phyloP scores from a whole-genome alignment of 2,797 vertebrate genomes.

The Acanthornis magna region DNA sequence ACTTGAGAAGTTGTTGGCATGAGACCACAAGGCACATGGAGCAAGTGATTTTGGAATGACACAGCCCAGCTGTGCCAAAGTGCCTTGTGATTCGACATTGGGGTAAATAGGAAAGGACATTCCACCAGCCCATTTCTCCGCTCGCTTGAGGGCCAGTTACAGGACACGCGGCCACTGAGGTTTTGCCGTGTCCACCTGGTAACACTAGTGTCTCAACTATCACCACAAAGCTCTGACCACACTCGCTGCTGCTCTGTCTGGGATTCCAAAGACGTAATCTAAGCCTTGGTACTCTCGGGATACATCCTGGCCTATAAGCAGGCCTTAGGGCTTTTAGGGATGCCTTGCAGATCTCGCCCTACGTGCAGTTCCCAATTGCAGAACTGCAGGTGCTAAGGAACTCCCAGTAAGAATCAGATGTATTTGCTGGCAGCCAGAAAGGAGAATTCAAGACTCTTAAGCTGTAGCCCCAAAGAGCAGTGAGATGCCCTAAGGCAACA shows the following conservation, averaged over 20 bases:
- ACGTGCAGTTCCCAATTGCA: not conserved
- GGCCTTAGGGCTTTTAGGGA: not conserved
- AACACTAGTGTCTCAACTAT: not conserved
- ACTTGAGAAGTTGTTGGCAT: not conserved
- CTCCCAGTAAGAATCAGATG: not conserved
- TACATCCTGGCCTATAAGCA: not conserved
- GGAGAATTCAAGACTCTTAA: too few relatives aligned
- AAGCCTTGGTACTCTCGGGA: not conserved
- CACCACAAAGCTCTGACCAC: not conserved
- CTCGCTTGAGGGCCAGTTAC: too few relatives aligned
- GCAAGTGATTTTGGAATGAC: not conserved
- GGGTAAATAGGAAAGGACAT: not conserved
- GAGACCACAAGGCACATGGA: not conserved
- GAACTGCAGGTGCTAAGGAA: not conserved
- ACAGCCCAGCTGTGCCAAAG: too few relatives aligned
- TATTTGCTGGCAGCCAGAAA: not conserved
- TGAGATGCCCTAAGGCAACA: not conserved
- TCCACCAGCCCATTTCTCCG: not conserved
- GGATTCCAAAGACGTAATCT: too few relatives aligned
- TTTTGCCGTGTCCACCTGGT: not conserved
- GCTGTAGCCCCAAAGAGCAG: not conserved
- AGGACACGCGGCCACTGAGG: not conserved
- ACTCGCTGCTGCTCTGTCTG: not conserved
- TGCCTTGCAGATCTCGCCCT: not conserved
- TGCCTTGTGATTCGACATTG: not conserved